A percentile compares a stretch with the other conserved stretches of the same genome.
Conservation (phyloP, 2,888 invertebrate species). For the Diaperis boleti region DNA sequence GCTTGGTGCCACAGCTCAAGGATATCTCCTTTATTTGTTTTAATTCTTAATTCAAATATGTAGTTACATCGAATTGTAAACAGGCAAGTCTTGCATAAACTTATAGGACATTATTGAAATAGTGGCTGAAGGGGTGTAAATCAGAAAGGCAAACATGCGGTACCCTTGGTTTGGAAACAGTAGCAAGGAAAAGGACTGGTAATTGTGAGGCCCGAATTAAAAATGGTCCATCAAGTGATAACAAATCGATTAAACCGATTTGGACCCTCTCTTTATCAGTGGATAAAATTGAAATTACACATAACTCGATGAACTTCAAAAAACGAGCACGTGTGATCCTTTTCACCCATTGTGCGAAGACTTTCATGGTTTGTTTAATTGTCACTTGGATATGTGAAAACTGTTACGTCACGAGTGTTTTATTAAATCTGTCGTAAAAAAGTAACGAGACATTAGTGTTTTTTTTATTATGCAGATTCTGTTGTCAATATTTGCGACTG, state of each 20-base stretch:
- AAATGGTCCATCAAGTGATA: too few species aligned
- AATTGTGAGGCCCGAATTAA: too few species aligned
- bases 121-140: too few species aligned
- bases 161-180: too few species aligned
- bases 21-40: too few species aligned
- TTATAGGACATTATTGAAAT: too few species aligned
- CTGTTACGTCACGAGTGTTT: constrained; percentile 2
- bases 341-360: constrained; percentile 13
- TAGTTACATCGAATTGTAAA: too few species aligned
- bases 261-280: neutral
- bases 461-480: constrained; percentile 1
- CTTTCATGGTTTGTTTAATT: constrained; percentile 8
- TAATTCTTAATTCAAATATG: too few species aligned
- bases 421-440: constrained; percentile 5
- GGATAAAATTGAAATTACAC: constrained; percentile 1
- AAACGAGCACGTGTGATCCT: constrained; percentile 11
- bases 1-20: too few species aligned
- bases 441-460: neutral
- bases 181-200: too few species aligned
- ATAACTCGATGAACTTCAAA: neutral
- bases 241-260: neutral
- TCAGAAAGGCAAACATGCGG: too few species aligned
- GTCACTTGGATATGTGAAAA: neutral
- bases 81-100: too few species aligned
- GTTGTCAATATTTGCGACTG: constrained; percentile 6